phyloP scores from a whole-genome alignment of 1,140 invertebrate genomes.

The Tetranychus urticae region DNA sequence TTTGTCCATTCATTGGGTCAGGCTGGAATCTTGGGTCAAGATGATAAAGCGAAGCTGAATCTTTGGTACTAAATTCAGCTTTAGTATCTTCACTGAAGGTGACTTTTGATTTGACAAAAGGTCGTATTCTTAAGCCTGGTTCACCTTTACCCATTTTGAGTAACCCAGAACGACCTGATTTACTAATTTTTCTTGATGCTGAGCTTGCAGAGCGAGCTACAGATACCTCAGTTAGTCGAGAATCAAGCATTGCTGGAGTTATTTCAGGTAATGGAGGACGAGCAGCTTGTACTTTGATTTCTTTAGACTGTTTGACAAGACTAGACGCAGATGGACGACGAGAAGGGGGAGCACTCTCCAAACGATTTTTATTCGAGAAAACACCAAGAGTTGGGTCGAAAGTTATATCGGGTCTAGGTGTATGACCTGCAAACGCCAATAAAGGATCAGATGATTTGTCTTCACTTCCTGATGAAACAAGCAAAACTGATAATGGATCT shows the following conservation, averaged over 20 bases:
- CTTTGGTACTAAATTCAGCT: not conserved
- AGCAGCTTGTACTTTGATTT: not conserved
- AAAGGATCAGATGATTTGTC: not conserved
- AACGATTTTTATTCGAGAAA: not conserved
- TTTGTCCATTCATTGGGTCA: not conserved
- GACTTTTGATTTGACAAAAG: constrained; percentile 4
- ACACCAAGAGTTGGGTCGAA: not conserved
- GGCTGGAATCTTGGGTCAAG: not conserved
- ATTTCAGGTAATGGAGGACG: not conserved
- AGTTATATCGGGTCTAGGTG: not conserved
- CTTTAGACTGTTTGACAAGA: not conserved
- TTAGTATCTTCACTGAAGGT: constrained; percentile 7
- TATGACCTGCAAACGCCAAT: not conserved
- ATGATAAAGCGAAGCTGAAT: not conserved
- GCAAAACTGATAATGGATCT: not conserved
- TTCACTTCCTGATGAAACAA: not conserved
- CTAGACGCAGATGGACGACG: not conserved
- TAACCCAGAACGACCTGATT: not conserved
- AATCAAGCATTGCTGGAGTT: too few species aligned
- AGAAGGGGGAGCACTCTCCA: not conserved
- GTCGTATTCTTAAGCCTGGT: not conserved
- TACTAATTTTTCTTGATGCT: not conserved
- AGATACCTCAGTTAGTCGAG: not conserved
- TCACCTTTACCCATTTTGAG: not conserved
- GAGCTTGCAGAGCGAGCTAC: not conserved